Evolutionary conservation across 1,140 invertebrate genomes (phyloP), one percentile per base, ranked within the genome.

Genomic region (Scaptodrosophila lebanonensis): DNA sequence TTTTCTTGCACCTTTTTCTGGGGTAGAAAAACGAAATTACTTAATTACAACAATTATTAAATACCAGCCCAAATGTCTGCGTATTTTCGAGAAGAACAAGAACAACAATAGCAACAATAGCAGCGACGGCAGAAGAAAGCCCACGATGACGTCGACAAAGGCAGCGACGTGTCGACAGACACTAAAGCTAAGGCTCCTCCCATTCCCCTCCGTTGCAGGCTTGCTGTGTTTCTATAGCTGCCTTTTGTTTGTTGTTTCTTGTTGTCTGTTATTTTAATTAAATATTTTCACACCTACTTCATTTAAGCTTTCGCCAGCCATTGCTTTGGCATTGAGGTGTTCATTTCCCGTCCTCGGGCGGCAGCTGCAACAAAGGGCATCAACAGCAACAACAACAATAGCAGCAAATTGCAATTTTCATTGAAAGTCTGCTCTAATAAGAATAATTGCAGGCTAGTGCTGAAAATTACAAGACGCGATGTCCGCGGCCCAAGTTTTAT

Each of bases 11-110:
- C 53, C 60, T 63, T 63, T 61, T 44, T 42, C 15, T 16, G 20
- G 53, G 42, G 40, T 35, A 50, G 47, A 53, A 56, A 54, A 82
- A 60, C 69, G 75, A 72, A 79, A 79, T 79, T 79, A 70, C 75
- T 82, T 82, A 82, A 82, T 82, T 82, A 82, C 75, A 82, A 82
- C 76, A 82, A 82, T 82, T 82, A 82, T 82, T 82, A 77, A 68
- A 69, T 52, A 79, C 47, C 67, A 60, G 52, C 50, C 66, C 20
- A 71, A 70, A 64, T 39, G 69, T 67, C 66, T 38, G 39, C 18
- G 16, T 58, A 32, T 36, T 22, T 29, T 48, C 20, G 7, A 25
- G 5, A n/a, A 42, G 30, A 11, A 15, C 16, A 17, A 13, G 25
- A 22, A 63, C 12, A 38, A 36, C 4, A 29, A 32, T 2, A 30